Conservation (phyloP, 2,888 invertebrate genomes). For the Scaptomyza cyrtandrae region DNA sequence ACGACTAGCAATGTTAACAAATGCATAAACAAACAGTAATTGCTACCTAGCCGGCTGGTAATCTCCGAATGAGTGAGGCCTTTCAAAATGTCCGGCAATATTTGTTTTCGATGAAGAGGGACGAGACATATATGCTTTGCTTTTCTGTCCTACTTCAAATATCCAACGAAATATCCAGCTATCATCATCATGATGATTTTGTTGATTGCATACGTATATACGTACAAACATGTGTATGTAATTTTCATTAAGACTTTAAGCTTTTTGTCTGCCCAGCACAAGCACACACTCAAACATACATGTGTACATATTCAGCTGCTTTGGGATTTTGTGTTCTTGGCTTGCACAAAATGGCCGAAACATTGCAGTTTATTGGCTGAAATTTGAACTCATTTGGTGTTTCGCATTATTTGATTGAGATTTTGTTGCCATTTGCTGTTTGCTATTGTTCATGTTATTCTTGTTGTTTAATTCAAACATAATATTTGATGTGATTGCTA, state of each 20-base stretch:
- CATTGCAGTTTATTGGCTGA: slow-evolving; percentile 16
- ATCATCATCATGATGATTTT: slow-evolving; percentile 25
- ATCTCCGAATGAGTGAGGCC: slow-evolving; percentile 62
- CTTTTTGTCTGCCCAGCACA: slow-evolving; percentile 61
- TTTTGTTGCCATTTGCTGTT: slow-evolving; percentile 26
- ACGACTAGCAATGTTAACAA: slow-evolving; percentile 57
- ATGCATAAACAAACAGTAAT: slow-evolving; percentile 75
- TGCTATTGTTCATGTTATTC: slow-evolving; percentile 16
- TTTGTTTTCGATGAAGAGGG: slow-evolving; percentile 43
- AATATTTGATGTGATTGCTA: slow-evolving; percentile 73
- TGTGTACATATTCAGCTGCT: slow-evolving; percentile 9
- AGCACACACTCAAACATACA: slow-evolving; percentile 22
- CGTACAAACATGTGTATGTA: slow-evolving; percentile 14
- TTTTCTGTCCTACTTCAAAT: slow-evolving; percentile 33
- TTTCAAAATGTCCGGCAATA: slow-evolving; percentile 52
- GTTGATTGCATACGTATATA: slow-evolving; percentile 14
- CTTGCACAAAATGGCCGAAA: slow-evolving; percentile 59
- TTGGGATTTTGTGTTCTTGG: slow-evolving; percentile 45
- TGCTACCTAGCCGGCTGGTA: slow-evolving; percentile 68
- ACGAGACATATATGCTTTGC: slow-evolving; percentile 18
- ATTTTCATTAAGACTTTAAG: slow-evolving; percentile 59
- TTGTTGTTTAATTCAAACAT: slow-evolving; percentile 56
- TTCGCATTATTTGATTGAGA: slow-evolving; percentile 49
- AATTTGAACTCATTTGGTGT: slow-evolving; percentile 11
- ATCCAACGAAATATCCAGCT: slow-evolving; percentile 41